Evolutionary conservation across 2,797 vertebrate species (phyloP).

Genomic region (Sarcoramphus papa): DNA sequence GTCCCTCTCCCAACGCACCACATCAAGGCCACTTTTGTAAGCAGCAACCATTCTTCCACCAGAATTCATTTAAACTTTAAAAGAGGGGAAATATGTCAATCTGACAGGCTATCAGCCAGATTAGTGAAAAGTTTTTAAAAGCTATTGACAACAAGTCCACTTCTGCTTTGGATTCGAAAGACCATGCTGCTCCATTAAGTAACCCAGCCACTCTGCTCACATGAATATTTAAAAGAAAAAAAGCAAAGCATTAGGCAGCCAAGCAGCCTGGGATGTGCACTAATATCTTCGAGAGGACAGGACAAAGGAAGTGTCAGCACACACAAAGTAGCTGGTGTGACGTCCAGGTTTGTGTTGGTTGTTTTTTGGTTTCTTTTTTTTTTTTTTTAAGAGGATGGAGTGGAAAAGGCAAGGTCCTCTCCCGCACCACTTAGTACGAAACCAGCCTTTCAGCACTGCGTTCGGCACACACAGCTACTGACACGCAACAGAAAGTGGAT

Average conservation of each 20-base stretch:
- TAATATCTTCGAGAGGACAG: background rate
- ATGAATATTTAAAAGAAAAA: conserved; percentile 57
- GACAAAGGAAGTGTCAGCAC: background rate
- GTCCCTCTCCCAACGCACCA: background rate
- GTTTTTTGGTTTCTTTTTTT: background rate
- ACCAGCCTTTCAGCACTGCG: accelerated
- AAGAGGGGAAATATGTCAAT: background rate
- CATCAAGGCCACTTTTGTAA: background rate
- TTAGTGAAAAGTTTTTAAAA: background rate
- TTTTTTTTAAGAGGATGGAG: background rate
- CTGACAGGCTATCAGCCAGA: background rate
- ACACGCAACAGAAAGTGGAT: background rate
- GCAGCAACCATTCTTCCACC: background rate
- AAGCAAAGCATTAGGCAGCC: conserved; percentile 26
- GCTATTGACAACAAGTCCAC: background rate
- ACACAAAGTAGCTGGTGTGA: background rate
- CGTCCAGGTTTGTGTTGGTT: background rate
- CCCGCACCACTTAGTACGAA: background rate
- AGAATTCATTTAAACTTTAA: background rate
- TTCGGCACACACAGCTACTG: background rate
- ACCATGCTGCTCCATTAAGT: background rate
- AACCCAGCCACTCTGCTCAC: background rate
- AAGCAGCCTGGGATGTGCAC: background rate
- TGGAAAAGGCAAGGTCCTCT: background rate
- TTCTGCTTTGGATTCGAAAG: background rate